Evolutionary conservation across 2,888 invertebrate species (phyloP).

Genomic region (Pyrocoelia pectoralis): DNA sequence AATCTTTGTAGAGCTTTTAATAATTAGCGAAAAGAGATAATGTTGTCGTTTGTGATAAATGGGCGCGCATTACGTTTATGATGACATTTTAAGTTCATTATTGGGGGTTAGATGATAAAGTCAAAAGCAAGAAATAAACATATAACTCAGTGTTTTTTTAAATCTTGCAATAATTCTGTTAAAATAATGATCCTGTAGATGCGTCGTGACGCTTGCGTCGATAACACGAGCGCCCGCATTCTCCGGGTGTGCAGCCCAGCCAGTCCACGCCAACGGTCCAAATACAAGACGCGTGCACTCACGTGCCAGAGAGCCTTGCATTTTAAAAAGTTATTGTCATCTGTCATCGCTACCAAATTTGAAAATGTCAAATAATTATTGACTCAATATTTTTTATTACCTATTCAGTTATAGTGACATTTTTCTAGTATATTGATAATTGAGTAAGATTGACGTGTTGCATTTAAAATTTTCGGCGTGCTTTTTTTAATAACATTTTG

Average conservation of each 20-base stretch:
- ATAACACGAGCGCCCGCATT: conserved; percentile 45
- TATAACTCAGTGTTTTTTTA: conserved; percentile 51
- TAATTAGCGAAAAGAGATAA: neutral
- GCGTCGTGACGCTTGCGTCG: conserved; percentile 48
- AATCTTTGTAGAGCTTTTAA: neutral
- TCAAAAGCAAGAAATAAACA: conserved; percentile 41
- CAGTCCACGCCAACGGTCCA: conserved; percentile 39
- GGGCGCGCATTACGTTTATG: neutral
- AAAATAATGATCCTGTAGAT: conserved; percentile 53
- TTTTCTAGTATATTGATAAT: neutral
- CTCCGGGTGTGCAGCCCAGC: conserved; percentile 47
- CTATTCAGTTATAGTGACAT: neutral
- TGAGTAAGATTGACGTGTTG: neutral
- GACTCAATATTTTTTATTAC: neutral
- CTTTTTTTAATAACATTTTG: neutral
- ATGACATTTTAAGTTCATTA: conserved; percentile 18
- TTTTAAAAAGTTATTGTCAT: neutral
- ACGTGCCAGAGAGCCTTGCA: conserved; percentile 10
- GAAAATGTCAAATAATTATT: neutral
- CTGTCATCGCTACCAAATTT: neutral
- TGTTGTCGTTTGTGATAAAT: neutral
- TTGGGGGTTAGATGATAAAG: conserved; percentile 21
- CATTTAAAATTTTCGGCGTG: neutral
- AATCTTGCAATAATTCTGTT: conserved; percentile 53
- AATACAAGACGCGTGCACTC: conserved; percentile 12